phyloP scores from a whole-genome alignment of 2,888 invertebrate species.

The Pachydiplax longipennis region DNA sequence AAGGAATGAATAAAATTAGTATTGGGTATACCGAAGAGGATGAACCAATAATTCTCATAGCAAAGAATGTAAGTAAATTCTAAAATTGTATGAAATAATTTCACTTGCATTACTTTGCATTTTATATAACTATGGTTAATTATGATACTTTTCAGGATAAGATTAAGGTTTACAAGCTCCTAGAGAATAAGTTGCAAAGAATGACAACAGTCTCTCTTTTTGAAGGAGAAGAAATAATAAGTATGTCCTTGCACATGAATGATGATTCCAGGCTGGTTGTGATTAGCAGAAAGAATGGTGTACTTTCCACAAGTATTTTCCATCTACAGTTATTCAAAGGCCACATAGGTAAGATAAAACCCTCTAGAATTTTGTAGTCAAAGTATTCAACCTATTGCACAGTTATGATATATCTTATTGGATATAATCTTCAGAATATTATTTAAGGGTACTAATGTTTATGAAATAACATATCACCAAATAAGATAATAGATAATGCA shows the following conservation, averaged over 20 bases:
- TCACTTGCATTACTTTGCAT: neutral
- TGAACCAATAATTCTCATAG: conserved; percentile 53
- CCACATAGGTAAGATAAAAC: neutral
- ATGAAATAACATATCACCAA: too few species aligned
- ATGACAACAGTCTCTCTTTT: conserved; percentile 46
- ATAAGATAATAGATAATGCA: too few species aligned
- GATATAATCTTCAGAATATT: too few species aligned
- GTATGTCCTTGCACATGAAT: conserved; percentile 51
- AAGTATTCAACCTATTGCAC: too few species aligned
- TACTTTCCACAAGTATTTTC: conserved; percentile 14
- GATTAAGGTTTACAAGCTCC: conserved; percentile 47
- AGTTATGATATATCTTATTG: too few species aligned
- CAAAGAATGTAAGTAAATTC: conserved; percentile 51
- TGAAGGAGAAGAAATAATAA: conserved; percentile 50
- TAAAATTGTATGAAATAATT: neutral
- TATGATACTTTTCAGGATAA: conserved; percentile 51
- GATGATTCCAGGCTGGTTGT: conserved; percentile 50
- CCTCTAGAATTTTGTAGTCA: too few species aligned
- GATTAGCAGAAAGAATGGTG: conserved; percentile 49
- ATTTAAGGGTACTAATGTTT: too few species aligned
- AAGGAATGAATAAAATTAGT: conserved; percentile 50
- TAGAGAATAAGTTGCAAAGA: conserved; percentile 40
- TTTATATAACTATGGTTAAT: conserved; percentile 50
- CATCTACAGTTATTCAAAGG: conserved; percentile 7
- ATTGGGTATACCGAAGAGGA: conserved; percentile 50